These are phyloP conservation scores for Melanophora roralis DNA, from an alignment of 2,888 invertebrate species.

Conservation along the genomic window DNA sequence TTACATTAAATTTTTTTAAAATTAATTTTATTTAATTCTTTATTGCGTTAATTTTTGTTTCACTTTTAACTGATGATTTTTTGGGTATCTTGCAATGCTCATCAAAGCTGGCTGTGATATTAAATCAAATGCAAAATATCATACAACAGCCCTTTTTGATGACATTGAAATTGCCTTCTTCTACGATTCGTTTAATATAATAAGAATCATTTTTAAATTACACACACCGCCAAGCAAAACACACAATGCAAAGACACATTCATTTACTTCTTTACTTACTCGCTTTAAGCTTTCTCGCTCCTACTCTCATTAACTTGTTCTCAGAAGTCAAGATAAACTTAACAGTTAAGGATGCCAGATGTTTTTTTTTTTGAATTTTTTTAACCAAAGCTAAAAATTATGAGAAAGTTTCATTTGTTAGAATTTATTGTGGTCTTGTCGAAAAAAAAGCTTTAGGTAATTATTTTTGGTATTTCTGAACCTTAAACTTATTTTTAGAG, in stretches of 20 bases:
- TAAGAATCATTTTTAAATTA: conserved; percentile 23
- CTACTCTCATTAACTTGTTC: conserved; percentile 28
- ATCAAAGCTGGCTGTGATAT: conserved; percentile 78
- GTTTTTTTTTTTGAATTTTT: too few relatives aligned
- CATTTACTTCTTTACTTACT: conserved; percentile 17
- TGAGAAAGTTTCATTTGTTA: too few relatives aligned
- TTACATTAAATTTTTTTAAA: background rate
- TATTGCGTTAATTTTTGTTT: conserved; percentile 32
- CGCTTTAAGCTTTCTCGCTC: conserved; percentile 15
- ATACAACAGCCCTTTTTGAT: conserved; percentile 77
- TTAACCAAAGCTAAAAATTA: too few relatives aligned
- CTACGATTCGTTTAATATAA: conserved; percentile 52
- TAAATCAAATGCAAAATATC: conserved; percentile 72
- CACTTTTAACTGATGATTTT: conserved; percentile 46
- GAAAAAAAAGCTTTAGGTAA: too few relatives aligned
- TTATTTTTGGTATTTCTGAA: too few relatives aligned
- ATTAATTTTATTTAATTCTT: background rate
- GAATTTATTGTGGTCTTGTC: too few relatives aligned
- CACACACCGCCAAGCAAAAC: background rate
- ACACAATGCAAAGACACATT: background rate
- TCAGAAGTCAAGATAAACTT: background rate
- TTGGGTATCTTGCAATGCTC: conserved; percentile 74
- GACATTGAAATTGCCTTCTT: conserved; percentile 72
- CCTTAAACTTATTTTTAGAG: too few relatives aligned
- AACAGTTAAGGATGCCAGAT: background rate